These are phyloP conservation scores for Hydrochoerus hydrochaeris DNA, from an alignment of 2,113 vertebrate species.

Conservation along the genomic window DNA sequence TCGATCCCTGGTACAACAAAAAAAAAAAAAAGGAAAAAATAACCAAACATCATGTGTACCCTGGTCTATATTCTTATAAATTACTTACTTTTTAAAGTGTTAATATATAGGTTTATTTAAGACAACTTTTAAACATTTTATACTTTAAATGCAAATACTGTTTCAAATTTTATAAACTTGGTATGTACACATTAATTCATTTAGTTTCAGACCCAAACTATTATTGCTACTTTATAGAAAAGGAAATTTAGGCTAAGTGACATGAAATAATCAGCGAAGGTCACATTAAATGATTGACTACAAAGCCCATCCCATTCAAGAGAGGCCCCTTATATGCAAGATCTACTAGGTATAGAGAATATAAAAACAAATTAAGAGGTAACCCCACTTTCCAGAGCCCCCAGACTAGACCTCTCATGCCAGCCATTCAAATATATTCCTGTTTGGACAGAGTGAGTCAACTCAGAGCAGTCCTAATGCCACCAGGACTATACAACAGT, in stretches of 20 bases:
- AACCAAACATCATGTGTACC: background rate
- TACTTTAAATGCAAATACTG: constrained; percentile 23
- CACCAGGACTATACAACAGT: background rate
- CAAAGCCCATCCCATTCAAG: background rate
- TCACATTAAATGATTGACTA: background rate
- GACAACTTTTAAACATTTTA: constrained; percentile 25
- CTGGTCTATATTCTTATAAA: constrained; percentile 25
- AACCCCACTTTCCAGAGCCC: background rate
- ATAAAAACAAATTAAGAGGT: background rate
- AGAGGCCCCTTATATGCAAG: background rate
- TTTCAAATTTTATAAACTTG: constrained; percentile 56
- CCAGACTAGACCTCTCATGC: background rate
- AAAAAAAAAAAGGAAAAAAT: too few relatives aligned
- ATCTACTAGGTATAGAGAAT: background rate
- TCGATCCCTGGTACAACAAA: too few relatives aligned
- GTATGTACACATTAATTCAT: background rate
- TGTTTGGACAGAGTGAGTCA: background rate
- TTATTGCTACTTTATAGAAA: background rate
- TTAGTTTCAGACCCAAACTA: constrained; percentile 43
- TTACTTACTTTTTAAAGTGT: background rate
- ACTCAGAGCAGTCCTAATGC: background rate
- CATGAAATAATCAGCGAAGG: constrained; percentile 34
- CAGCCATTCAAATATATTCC: background rate
- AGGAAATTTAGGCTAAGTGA: background rate
- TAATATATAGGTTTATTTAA: constrained; percentile 52